Percentiles rank a stretch among this genome's conserved stretches.
Evolutionary conservation across 2,888 invertebrate species (phyloP).

Genomic region (Tipula vernalis): DNA sequence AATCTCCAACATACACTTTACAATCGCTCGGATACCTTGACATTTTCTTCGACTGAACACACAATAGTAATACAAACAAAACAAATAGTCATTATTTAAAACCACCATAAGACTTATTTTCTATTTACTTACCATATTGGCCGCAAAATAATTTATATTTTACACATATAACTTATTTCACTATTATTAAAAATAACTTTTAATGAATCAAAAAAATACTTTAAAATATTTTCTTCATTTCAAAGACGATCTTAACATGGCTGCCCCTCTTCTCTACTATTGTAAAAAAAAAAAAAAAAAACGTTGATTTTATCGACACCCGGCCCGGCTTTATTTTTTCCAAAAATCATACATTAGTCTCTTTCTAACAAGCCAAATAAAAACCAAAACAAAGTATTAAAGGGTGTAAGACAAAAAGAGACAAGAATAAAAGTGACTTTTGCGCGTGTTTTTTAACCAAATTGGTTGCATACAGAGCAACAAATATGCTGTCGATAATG

Average conservation of each 20-base stretch:
- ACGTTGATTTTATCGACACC: background rate
- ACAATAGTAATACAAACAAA: background rate
- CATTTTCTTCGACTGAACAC: conserved; percentile 39
- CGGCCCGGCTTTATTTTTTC: background rate
- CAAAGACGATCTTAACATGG: background rate
- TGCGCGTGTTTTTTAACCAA: background rate
- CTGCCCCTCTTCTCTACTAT: background rate
- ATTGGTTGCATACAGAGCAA: background rate
- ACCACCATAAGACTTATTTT: background rate
- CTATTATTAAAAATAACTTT: background rate
- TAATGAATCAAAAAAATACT: background rate
- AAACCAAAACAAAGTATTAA: background rate
- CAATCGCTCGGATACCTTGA: conserved; percentile 74
- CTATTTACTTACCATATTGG: background rate
- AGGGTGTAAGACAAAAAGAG: background rate
- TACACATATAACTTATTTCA: background rate
- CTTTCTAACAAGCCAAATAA: background rate
- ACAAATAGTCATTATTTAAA: background rate
- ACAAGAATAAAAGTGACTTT: background rate
- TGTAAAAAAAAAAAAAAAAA: background rate
- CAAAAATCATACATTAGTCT: background rate
- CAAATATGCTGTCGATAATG: background rate
- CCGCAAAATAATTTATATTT: background rate
- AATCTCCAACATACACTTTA: conserved; percentile 92
- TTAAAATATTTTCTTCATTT: background rate